Evolutionary conservation across 2,888 invertebrate genomes (phyloP), one percentile per base, ranked within the genome.

Genomic region (Drosophila pegasa): DNA sequence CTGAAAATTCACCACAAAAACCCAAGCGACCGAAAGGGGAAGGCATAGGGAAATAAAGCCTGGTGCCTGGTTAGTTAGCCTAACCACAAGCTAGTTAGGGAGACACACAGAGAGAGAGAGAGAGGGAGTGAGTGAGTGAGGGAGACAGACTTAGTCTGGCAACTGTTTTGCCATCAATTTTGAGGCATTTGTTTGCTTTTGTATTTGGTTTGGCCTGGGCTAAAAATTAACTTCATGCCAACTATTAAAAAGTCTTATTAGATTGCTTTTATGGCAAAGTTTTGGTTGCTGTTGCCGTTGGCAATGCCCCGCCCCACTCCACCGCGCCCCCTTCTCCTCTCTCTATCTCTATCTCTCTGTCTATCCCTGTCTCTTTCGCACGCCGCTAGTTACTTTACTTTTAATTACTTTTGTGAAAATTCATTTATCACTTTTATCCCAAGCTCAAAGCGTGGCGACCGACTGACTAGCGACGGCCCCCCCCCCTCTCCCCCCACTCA

Each of bases 331-430:
- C n/a, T n/a, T n/a, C n/a, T n/a, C 1, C 43, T 27, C 9, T 43
- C 22, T 41, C 41, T 22, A 0, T 47, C 29, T 18, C 14, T 20
- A 3, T 48, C 20, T 20, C 6, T 33, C 6, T 33, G 7, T 10
- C 47, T 12, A 3, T 31, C 48, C 20, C 20, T 48, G 20, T 41
- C 9, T n/a, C 16, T 12, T 10, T 22, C 88, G 84, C 82, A 88
- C 82, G 82, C 76, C 55, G 89, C 87, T 85, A 87, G 83, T 87
- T 84, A 87, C 87, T 88, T 88, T 87, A 85, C 85, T 85, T 85
- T 85, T 86, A 89, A 86, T 86, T 89, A 86, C 89, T 86, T 86
- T 86, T 88, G 89, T 83, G 88, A 86, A 88, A 89, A 89, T 86
- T 86, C 86, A 86, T 89, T 86, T 86, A 86, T 86, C 86, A 86